Conservation (phyloP, 2,113 vertebrate species). For the Nesogale talazaci region DNA sequence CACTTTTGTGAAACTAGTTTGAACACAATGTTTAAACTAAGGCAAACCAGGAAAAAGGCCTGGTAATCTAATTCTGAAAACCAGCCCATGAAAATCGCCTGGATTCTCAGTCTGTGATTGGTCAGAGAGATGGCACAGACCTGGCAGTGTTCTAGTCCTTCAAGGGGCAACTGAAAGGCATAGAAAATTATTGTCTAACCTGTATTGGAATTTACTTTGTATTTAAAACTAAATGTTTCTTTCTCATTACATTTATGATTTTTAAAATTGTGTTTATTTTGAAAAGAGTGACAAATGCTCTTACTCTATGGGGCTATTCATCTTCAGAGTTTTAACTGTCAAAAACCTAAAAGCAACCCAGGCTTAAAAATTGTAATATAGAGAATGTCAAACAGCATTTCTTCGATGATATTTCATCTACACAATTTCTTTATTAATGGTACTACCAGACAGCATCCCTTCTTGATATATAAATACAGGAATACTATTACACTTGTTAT, state of each 20-base stretch:
- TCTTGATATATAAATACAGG: neutral
- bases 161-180: neutral
- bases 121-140: neutral
- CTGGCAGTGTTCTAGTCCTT: neutral
- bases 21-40: neutral
- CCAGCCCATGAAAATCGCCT: neutral
- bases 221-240: neutral
- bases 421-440: neutral
- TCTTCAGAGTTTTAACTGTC: neutral
- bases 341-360: constrained; percentile 13
- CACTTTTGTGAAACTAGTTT: neutral
- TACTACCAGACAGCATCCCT: neutral
- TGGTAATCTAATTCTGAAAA: neutral
- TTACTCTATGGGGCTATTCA: neutral
- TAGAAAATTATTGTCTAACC: constrained; percentile 4
- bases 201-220: neutral
- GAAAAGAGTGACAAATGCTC: neutral
- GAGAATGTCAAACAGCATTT: neutral
- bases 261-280: neutral
- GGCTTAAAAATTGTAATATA: neutral
- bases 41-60: neutral
- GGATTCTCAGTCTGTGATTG: neutral
- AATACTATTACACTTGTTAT: neutral
- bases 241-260: neutral
- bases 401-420: neutral